Base-by-base conservation (phyloP, 2,888 invertebrate genomes). In the Lepidonotus clava region DNA sequence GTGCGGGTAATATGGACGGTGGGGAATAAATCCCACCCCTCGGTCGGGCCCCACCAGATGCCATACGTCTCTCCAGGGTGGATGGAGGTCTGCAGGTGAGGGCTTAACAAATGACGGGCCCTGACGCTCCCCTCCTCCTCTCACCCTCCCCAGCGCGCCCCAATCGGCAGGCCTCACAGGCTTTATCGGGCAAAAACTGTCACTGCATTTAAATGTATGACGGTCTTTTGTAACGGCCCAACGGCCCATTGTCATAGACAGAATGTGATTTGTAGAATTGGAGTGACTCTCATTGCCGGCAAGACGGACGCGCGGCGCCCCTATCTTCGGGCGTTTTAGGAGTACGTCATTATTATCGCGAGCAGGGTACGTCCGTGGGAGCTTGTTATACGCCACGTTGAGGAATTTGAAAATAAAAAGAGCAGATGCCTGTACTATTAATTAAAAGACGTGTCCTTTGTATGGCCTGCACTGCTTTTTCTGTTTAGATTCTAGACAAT, bases 261-360 rank as follows among this genome's bases (percentile, higher is more conserved):
- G n/a, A n/a, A n/a, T n/a, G 61, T 61, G 61, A 61, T 61, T 4
- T 61, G 61, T 61, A 28, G 61, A 61, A 61, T 61, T 61, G 24
- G 24, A 61, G 61, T 28, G 24, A 32, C 61, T 4, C n/a, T 5
- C 24, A 61, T 11, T 61, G 61, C 24, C 2, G 1, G 21, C 2
- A 4, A 28, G 11, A 28, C 28, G 24, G 61, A 8, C n/a, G 28
- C 28, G 28, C 28, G 1, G 11, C 1, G 28, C 5, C 28, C 28
- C 11, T 1, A 61, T n/a, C 11, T 61, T 24, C 5, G 24, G 61
- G 61, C 28, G 46, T 28, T 61, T 61, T 61, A 61, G 28, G 24
- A 61, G 61, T 61, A 61, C 61, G 24, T 61, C 61, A 4, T 61
- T 61, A 61, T 28, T 61, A 28, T 46, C 46, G 18, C 18, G 18